Percentiles rank a stretch among this genome's conserved stretches.
Evolutionary conservation across 1,140 invertebrate species (phyloP).

Genomic region (Acyrthosiphon pisum): DNA sequence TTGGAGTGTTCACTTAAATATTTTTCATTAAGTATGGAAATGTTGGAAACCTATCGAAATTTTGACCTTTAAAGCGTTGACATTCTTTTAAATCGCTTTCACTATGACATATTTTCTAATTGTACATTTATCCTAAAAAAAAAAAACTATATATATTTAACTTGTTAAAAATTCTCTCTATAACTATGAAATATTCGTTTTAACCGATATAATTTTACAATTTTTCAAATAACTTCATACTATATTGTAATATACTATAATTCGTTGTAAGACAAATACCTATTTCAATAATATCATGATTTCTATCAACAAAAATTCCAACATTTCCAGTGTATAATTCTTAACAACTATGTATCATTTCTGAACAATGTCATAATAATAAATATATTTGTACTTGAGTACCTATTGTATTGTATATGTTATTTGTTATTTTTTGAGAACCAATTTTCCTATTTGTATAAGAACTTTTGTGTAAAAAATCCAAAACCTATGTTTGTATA

Average conservation of each 20-base stretch:
- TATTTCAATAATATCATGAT: no score
- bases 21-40: conserved; percentile 8
- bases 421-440: neutral
- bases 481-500: neutral
- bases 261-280: neutral
- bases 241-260: neutral
- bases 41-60: conserved; percentile 32
- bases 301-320: neutral
- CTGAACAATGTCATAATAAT: conserved; percentile 54
- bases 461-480: neutral
- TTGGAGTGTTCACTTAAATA: neutral
- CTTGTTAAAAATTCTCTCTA: neutral
- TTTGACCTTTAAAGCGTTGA: neutral
- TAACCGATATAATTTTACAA: neutral
- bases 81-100: neutral
- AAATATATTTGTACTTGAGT: conserved; percentile 50
- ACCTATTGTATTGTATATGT: neutral
- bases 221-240: neutral
- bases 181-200: neutral
- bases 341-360: conserved; percentile 1
- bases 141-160: neutral
- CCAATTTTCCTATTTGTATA: neutral
- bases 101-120: neutral
- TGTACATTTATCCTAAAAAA: conserved; percentile 23
- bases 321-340: conserved; percentile 43